A percentile compares a stretch with the other conserved stretches of the same genome.
Conservation (phyloP, 2,797 vertebrate species). For the Rhinogobio ventralis region DNA sequence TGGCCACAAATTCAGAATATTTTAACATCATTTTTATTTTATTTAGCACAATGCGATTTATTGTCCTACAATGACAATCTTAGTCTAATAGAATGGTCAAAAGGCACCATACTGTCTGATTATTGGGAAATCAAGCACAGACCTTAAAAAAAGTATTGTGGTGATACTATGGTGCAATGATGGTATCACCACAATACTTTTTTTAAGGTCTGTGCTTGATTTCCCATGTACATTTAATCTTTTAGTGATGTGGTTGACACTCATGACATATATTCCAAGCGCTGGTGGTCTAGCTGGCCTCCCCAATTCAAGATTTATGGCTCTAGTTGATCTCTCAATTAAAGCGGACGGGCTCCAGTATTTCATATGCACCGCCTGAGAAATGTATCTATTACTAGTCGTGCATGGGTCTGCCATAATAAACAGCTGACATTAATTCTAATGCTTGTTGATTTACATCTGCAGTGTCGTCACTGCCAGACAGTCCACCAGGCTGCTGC, state of each 20-base stretch:
- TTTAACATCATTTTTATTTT: neutral
- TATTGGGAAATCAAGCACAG: no score
- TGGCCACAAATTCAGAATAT: neutral
- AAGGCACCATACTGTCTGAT: neutral
- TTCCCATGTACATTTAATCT: slow-evolving; percentile 9
- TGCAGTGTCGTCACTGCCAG: slow-evolving; percentile 45
- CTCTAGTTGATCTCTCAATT: slow-evolving; percentile 48
- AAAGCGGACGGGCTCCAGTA: slow-evolving; percentile 47
- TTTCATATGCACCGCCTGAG: slow-evolving; percentile 35
- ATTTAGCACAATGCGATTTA: neutral
- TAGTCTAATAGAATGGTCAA: neutral
- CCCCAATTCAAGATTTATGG: slow-evolving; percentile 36
- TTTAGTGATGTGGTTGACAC: neutral
- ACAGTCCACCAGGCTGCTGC: slow-evolving; percentile 6
- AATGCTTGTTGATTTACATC: slow-evolving; percentile 49
- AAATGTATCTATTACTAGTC: slow-evolving; percentile 52
- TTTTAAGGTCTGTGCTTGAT: neutral
- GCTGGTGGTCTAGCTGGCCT: slow-evolving; percentile 12
- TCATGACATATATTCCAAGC: slow-evolving; percentile 10
- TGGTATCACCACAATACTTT: neutral
- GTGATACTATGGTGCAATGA: no score
- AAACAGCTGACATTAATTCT: slow-evolving; percentile 50
- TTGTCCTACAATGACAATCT: no score
- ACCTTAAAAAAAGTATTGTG: no score
- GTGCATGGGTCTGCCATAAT: slow-evolving; percentile 44